phyloP scores from a whole-genome alignment of 53 echinoderm and acorn worm genomes.

The Paelopatides confundens region DNA sequence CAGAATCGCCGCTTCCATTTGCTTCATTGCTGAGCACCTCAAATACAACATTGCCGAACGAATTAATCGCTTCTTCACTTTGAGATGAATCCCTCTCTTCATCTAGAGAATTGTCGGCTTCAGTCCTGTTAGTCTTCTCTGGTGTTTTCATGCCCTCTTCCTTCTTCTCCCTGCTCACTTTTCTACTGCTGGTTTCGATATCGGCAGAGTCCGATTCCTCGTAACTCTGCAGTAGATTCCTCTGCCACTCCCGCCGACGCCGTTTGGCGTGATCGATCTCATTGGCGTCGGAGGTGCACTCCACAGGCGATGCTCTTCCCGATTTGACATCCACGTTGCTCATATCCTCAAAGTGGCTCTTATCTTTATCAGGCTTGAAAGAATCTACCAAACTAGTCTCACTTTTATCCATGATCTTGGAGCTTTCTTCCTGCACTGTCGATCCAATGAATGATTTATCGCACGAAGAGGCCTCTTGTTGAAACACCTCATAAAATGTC shows the following conservation, averaged over 20 bases:
- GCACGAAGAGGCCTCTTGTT: neutral
- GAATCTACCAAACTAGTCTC: neutral
- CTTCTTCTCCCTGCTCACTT: neutral
- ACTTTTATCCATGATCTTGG: neutral
- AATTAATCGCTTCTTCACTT: neutral
- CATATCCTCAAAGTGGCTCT: neutral
- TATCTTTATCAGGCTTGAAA: neutral
- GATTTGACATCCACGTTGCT: neutral
- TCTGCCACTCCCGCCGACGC: constrained; percentile 16
- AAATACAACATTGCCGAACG: neutral
- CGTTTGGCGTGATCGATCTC: neutral
- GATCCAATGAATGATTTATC: neutral
- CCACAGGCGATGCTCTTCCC: neutral
- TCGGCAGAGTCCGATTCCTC: neutral
- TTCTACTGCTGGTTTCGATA: neutral
- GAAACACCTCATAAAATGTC: neutral
- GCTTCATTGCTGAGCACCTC: neutral
- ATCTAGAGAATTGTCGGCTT: neutral
- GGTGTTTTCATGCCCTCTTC: too few species aligned
- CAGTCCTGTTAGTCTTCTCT: too few species aligned
- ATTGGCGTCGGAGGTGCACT: neutral
- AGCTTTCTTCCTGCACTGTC: neutral
- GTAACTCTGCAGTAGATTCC: constrained; percentile 8
- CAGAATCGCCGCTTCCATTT: neutral
- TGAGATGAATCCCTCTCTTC: neutral